Percentiles rank a stretch among this genome's conserved stretches.
phyloP scores from a whole-genome alignment of 2,888 invertebrate species.

The Drosophila setosimentum region DNA sequence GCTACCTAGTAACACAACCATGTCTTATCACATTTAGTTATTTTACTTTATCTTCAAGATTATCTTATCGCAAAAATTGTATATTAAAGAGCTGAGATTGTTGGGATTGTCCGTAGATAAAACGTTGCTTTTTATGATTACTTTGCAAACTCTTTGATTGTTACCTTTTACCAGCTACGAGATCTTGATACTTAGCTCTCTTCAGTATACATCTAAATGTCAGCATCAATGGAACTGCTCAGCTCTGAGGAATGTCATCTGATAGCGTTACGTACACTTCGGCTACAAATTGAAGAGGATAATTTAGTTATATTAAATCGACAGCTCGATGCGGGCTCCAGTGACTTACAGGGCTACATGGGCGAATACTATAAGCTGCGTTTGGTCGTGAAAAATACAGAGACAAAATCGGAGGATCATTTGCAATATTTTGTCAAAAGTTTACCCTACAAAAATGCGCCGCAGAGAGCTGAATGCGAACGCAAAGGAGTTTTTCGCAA shows the following conservation, averaged over 20 bases:
- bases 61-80: slow-evolving; percentile 40
- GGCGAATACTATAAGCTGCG: slow-evolving; percentile 81
- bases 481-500: slow-evolving; percentile 79
- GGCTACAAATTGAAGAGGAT: slow-evolving; percentile 33
- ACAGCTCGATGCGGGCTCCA: slow-evolving; percentile 58
- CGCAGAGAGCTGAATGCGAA: slow-evolving; percentile 71
- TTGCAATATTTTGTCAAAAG: slow-evolving; percentile 79
- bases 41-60: not conserved
- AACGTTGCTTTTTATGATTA: not conserved
- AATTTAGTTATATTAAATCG: slow-evolving; percentile 50
- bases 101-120: not conserved
- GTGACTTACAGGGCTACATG: slow-evolving; percentile 81
- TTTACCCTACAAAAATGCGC: slow-evolving; percentile 73
- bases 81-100: slow-evolving; percentile 4
- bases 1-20: slow-evolving; percentile 35
- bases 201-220: slow-evolving; percentile 23
- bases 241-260: slow-evolving; percentile 64
- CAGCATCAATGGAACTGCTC: slow-evolving; percentile 50
- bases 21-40: slow-evolving; percentile 40
- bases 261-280: slow-evolving; percentile 65
- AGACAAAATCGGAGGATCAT: not conserved
- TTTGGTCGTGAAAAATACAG: slow-evolving; percentile 37
- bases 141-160: slow-evolving; percentile 1
- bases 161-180: no score
- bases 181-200: not conserved